Evolutionary conservation across 2,888 invertebrate genomes (phyloP).

Genomic region (Actias luna): DNA sequence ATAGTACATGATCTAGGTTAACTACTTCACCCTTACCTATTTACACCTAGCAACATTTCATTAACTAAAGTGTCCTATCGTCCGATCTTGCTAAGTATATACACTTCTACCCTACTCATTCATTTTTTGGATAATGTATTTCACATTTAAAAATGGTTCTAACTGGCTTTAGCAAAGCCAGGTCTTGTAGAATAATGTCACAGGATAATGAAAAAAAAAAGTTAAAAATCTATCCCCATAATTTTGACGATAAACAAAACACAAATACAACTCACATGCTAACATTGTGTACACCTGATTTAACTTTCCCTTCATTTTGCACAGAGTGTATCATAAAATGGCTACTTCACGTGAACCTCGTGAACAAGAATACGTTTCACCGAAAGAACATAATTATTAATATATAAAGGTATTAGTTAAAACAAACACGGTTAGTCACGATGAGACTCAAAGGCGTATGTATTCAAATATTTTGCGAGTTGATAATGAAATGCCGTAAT

Average conservation of each 20-base stretch:
- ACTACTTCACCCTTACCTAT: no score
- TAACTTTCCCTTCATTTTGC: conserved; percentile 33
- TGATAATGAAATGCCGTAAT: conserved; percentile 12
- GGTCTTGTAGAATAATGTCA: no score
- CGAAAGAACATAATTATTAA: conserved; percentile 6
- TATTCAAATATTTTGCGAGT: conserved; percentile 18
- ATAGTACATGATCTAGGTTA: no score
- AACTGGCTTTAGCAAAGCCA: no score
- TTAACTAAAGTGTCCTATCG: no score
- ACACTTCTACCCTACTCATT: no score
- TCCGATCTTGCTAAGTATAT: no score
- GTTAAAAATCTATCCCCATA: neutral
- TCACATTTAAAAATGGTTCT: no score
- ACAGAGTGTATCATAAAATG: conserved; percentile 20
- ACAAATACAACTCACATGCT: conserved; percentile 29
- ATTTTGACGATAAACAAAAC: neutral
- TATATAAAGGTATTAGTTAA: conserved; percentile 15
- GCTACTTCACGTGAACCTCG: conserved; percentile 5
- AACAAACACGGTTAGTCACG: conserved; percentile 10
- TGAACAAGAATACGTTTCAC: neutral
- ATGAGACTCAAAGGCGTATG: conserved; percentile 5
- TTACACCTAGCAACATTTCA: no score
- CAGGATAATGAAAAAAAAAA: no score
- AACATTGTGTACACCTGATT: conserved; percentile 33
- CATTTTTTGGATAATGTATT: no score